Percentiles rank a stretch among this genome's conserved stretches.
phyloP scores from a whole-genome alignment of 1,140 invertebrate species.

The Diorhabda sublineata region DNA sequence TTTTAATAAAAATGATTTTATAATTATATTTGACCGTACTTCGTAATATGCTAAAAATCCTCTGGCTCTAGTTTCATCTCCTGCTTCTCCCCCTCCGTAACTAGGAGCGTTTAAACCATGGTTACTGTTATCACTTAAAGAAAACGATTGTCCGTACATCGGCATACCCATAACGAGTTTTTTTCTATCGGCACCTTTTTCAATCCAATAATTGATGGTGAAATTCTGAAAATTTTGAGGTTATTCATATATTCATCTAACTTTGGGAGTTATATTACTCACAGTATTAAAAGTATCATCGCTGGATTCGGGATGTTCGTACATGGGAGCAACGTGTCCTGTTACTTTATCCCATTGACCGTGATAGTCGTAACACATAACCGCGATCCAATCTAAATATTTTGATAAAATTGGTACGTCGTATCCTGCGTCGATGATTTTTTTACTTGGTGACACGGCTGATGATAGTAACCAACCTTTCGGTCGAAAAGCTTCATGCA shows the following conservation, averaged over 20 bases:
- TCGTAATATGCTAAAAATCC: slow-evolving; percentile 86
- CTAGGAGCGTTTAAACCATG: slow-evolving; percentile 64
- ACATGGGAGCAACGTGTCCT: slow-evolving; percentile 82
- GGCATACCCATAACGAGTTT: slow-evolving; percentile 81
- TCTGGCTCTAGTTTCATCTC: slow-evolving; percentile 71
- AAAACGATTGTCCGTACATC: slow-evolving; percentile 80
- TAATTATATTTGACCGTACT: slow-evolving; percentile 47
- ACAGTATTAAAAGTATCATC: slow-evolving; percentile 74
- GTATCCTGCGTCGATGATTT: slow-evolving; percentile 58
- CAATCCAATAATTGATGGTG: slow-evolving; percentile 76
- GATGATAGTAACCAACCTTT: slow-evolving; percentile 52
- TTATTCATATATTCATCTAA: not conserved
- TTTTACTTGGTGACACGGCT: slow-evolving; percentile 57
- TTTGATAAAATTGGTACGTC: slow-evolving; percentile 65
- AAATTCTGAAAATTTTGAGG: slow-evolving; percentile 60
- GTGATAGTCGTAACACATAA: slow-evolving; percentile 89
- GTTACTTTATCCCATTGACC: slow-evolving; percentile 89
- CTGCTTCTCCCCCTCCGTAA: slow-evolving; percentile 71
- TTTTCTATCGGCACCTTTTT: slow-evolving; percentile 65
- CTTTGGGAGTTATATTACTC: slow-evolving; percentile 21
- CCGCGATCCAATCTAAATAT: slow-evolving; percentile 81
- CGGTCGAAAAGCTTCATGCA: slow-evolving; percentile 54
- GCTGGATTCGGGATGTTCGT: slow-evolving; percentile 65
- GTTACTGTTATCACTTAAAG: slow-evolving; percentile 57
- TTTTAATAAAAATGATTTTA: not conserved